These are phyloP conservation scores for Drosophila tripunctata DNA, from an alignment of 2,888 invertebrate species.

Conservation along the genomic window DNA sequence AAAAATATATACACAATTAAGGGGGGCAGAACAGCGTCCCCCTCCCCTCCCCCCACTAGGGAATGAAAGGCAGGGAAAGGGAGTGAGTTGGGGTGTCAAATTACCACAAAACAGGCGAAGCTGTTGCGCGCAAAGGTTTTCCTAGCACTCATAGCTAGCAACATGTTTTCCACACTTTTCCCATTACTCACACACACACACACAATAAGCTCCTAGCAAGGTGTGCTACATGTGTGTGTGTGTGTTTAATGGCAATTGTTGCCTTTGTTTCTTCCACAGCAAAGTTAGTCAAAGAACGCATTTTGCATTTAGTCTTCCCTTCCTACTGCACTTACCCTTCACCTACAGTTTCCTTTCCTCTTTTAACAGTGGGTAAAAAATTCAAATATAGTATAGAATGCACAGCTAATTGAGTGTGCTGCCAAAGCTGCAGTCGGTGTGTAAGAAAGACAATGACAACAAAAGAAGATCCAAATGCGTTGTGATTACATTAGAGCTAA, in stretches of 20 bases:
- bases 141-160: conserved; percentile 43
- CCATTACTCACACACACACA: neutral
- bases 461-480: conserved; percentile 35
- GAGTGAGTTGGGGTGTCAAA: conserved; percentile 31
- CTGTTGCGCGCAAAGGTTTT: conserved; percentile 56
- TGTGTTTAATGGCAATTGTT: conserved; percentile 59
- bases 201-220: neutral
- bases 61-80: neutral
- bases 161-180: conserved; percentile 53
- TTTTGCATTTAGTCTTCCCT: conserved; percentile 26
- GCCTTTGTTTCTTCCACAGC: conserved; percentile 27
- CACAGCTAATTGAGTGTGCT: conserved; percentile 20
- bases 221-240: conserved; percentile 16
- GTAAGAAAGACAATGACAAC: conserved; percentile 20
- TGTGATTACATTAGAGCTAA: conserved; percentile 63
- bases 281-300: conserved; percentile 43
- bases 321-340: too few relatives aligned
- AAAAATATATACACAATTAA: conserved; percentile 62
- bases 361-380: neutral
- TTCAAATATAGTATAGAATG: neutral
- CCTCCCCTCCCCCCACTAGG: too few relatives aligned
- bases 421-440: conserved; percentile 24
- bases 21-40: conserved; percentile 5
- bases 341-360: too few relatives aligned
- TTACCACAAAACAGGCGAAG: conserved; percentile 45